Conservation (phyloP, 1,140 invertebrate genomes). For the Monochamus saltuarius region DNA sequence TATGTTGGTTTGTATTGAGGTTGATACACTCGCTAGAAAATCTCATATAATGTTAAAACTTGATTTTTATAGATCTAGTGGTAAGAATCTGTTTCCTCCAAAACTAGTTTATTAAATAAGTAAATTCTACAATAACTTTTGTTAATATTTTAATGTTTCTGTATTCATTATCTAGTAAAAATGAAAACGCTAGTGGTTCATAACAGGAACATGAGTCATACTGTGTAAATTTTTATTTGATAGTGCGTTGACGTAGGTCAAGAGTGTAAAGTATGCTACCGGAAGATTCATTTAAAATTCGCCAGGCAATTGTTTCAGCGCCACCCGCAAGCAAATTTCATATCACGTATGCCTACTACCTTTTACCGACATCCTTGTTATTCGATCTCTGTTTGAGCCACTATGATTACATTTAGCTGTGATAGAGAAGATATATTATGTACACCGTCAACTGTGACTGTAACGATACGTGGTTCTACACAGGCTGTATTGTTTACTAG, state of each 20-base stretch:
- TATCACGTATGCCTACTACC: slow-evolving; percentile 15
- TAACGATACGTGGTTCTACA: slow-evolving; percentile 17
- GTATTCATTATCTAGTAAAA: no score
- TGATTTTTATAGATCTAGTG: no score
- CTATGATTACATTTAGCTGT: no score
- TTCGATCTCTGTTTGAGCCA: slow-evolving; percentile 13
- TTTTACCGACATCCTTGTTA: slow-evolving; percentile 16
- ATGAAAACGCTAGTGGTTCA: no score
- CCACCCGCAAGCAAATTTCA: slow-evolving; percentile 17
- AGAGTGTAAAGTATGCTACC: slow-evolving; percentile 9
- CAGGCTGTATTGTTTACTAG: slow-evolving; percentile 20
- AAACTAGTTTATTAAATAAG: no score
- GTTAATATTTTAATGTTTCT: no score
- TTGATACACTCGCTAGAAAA: slow-evolving; percentile 25
- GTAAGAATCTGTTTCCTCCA: no score
- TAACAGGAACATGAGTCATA: no score
- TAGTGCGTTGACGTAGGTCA: slow-evolving; percentile 13
- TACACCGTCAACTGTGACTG: background rate
- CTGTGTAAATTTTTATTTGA: no score
- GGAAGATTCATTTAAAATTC: slow-evolving; percentile 19
- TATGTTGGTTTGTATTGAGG: slow-evolving; percentile 37
- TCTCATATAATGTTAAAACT: slow-evolving; percentile 4
- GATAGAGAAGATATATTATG: no score
- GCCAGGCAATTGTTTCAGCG: slow-evolving; percentile 10
- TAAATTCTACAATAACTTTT: no score